Evolutionary conservation across 2,888 invertebrate species (phyloP), one percentile per base, ranked within the genome.

Genomic region (Acholoe squamosa): DNA sequence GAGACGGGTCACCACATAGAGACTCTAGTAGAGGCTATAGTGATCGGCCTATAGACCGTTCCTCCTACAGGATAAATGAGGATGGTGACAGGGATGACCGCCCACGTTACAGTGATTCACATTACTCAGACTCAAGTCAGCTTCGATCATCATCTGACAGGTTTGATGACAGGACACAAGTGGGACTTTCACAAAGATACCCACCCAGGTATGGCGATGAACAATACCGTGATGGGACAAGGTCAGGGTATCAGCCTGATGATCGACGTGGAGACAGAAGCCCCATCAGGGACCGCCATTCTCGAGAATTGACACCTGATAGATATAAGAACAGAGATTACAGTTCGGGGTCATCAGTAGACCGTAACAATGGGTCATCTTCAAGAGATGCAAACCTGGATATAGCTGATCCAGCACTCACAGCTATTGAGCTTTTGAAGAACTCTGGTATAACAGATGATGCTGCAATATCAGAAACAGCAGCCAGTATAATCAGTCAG

Each of bases 391-490:
- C 71, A 22, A 16, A 25, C 71, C 3, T 71, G 71, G 28, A 22
- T n/a, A 28, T 71, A 25, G 1, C 71, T 28, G 71, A 71, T 16
- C 71, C 71, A 71, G 25, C 71, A 14, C 28, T 28, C 0, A 71
- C 71, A 28, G 71, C 71, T 28, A 71, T 71, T n/a, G 71, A 71
- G 25, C 71, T 71, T 25, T 71, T 71, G 71, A 28, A 71, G 16
- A 28, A 14, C 7, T 71, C 71, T 28, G 71, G 71, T n/a, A 71
- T 71, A 28, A 71, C 71, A 1, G 71, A 71, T 28, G 25, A 25
- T 16, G 25, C 31, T 14, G 71, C 71, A 7, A 71, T 71, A 14
- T 71, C 71, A 14, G 31, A 71, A 25, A 71, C 28, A 71, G 71
- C 71, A 14, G 71, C 71, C 31, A 28, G 31, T 25, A 71, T 71